Evolutionary conservation across 2,888 invertebrate species (phyloP).

Genomic region (Melanchra persicariae): DNA sequence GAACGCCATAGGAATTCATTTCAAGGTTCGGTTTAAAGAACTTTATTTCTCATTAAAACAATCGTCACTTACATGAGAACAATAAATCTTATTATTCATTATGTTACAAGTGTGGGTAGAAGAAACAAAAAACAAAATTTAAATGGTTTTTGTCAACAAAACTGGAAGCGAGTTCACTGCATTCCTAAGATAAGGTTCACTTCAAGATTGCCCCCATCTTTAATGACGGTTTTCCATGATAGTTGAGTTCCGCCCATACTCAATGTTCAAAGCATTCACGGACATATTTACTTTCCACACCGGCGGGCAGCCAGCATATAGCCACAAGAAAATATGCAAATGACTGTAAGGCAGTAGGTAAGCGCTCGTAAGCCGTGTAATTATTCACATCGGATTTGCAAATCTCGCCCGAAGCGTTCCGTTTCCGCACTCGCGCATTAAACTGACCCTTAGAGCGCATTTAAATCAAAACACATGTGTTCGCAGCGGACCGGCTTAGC

Average conservation of each 20-base stretch:
- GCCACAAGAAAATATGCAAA: constrained; percentile 91
- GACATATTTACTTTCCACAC: constrained; percentile 74
- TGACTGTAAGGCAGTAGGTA: constrained; percentile 90
- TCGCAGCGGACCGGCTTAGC: constrained; percentile 88
- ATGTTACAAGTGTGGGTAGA: too few relatives aligned
- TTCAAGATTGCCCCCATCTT: constrained; percentile 20
- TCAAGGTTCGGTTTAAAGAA: too few relatives aligned
- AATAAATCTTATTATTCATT: too few relatives aligned
- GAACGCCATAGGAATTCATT: too few relatives aligned
- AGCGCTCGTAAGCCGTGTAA: constrained; percentile 90
- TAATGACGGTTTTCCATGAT: constrained; percentile 14
- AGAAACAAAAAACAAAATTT: too few relatives aligned
- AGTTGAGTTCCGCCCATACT: constrained; percentile 38
- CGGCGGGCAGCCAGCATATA: constrained; percentile 78
- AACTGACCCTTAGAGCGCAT: constrained; percentile 89
- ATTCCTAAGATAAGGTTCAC: not conserved
- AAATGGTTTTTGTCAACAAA: too few relatives aligned
- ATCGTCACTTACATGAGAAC: too few relatives aligned
- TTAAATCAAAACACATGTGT: constrained; percentile 91
- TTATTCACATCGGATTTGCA: constrained; percentile 90
- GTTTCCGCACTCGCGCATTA: constrained; percentile 85
- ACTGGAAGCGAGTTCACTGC: too few relatives aligned
- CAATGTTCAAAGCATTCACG: constrained; percentile 61
- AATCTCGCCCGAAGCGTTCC: constrained; percentile 88
- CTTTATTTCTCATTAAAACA: too few relatives aligned